Base-by-base conservation (phyloP, 1,140 invertebrate genomes). In the Eupristina koningsbergeri region DNA sequence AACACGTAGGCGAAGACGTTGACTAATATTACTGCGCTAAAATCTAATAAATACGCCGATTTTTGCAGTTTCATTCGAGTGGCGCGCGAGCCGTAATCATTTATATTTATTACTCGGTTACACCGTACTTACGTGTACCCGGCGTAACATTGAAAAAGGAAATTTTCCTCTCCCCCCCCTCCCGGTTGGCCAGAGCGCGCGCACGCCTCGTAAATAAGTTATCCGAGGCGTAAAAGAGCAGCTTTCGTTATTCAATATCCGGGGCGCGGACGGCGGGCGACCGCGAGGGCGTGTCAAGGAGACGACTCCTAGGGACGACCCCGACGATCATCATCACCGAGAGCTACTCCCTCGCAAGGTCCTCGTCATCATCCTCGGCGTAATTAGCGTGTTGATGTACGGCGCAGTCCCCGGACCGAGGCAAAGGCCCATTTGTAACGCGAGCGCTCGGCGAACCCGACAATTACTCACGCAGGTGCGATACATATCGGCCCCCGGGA, bases 381-480 rank as follows among this genome's bases (percentile, higher is more conserved):
- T 81, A 80, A 84, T 84, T 84, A 84, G 69, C 78, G 63, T 41
- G 69, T 64, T 81, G 83, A 84, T 77, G 78, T 81, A 81, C 83
- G 83, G 73, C 45, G 71, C 34, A 15, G 36, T 29, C 47, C 41
- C 19, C 34, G 67, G 36, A 45, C n/a, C 63, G 58, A 67, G 58
- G 39, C 34, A 77, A 31, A 31, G 75, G 64, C 50, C 77, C 69
- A 80, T 84, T 84, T 84, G 77, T 84, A 80, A 75, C n/a, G 50
- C 67, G 83, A 80, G 77, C 50, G 53, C 69, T 74, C 69, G 45
- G 71, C 83, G 31, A 84, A 69, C 69, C 78, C 83, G 78, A 84
- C 83, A 84, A 84, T 84, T 84, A 84, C 83, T 84, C 83, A 84
- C 78, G 83, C 83, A 84, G 83, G 78, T 84, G 83, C 83, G 83